Conservation (phyloP, 1,140 invertebrate species). For the Zelostemma sp. region DNA sequence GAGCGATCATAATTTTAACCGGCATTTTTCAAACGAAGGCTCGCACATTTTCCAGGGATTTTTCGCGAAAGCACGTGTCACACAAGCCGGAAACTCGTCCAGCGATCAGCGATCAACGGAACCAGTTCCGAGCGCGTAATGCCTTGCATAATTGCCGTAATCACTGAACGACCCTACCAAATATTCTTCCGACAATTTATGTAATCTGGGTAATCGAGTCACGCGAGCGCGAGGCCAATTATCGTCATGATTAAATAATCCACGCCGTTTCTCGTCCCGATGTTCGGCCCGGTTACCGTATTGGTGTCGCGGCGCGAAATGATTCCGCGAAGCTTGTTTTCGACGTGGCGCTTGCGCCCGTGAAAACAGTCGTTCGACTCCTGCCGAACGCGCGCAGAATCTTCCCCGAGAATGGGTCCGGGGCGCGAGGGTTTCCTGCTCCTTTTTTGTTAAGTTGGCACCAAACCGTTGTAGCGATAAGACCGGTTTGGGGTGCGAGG, state of each 20-base stretch:
- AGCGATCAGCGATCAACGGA: slow-evolving; percentile 3
- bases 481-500: no score
- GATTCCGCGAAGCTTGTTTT: slow-evolving; percentile 41
- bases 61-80: slow-evolving; percentile 26
- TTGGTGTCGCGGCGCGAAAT: slow-evolving; percentile 48
- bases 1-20: slow-evolving; percentile 14
- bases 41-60: slow-evolving; percentile 19
- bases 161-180: not conserved
- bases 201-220: no score
- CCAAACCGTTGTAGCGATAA: no score
- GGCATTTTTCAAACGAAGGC: slow-evolving; percentile 14
- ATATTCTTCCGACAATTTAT: not conserved
- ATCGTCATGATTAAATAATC: not conserved
- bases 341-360: slow-evolving; percentile 43
- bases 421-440: slow-evolving; percentile 23
- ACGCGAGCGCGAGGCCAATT: slow-evolving; percentile 4
- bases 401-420: no score
- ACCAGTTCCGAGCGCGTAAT: not conserved
- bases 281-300: slow-evolving; percentile 34
- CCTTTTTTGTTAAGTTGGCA: no score
- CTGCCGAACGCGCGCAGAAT: slow-evolving; percentile 43
- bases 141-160: not conserved
- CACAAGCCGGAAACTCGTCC: not conserved
- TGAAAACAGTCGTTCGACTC: slow-evolving; percentile 33
- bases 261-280: slow-evolving; percentile 31